A percentile compares a stretch with the other conserved stretches of the same genome.
phyloP scores from a whole-genome alignment of 1,140 invertebrate genomes.

The Diuraphis noxia region DNA sequence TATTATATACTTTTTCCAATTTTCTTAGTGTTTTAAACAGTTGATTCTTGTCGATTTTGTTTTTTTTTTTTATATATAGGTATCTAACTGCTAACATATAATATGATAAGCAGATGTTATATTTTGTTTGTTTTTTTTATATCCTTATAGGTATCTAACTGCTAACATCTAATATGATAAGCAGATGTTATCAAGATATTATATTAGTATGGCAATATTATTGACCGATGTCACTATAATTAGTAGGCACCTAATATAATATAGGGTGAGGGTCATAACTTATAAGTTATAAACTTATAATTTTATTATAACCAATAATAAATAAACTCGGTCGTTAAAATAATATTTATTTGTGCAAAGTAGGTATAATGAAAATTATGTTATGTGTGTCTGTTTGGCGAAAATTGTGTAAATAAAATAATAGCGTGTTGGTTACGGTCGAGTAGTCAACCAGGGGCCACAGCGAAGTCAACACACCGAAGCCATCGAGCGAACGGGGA shows the following conservation, averaged over 20 bases:
- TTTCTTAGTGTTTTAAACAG: neutral
- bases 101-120: neutral
- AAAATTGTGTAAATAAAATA: slow-evolving; percentile 51
- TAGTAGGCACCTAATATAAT: no score
- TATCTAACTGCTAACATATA: neutral
- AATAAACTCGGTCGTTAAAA: neutral
- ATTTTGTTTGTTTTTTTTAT: no score
- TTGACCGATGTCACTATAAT: neutral
- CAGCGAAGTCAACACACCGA: slow-evolving; percentile 13
- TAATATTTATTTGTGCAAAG: neutral
- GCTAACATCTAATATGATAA: neutral
- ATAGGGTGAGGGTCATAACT: no score
- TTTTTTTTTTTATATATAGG: no score
- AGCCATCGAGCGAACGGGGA: slow-evolving; percentile 21
- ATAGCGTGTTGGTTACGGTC: neutral
- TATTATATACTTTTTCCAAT: neutral
- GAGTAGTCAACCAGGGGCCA: neutral
- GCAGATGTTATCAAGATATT: accelerated
- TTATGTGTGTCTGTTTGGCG: neutral
- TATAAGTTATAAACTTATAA: no score
- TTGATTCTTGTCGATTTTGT: neutral
- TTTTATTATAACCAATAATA: neutral
- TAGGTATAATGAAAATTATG: neutral
- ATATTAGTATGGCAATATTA: neutral
- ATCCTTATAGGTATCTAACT: no score